These are phyloP conservation scores for Deroplatys truncata DNA, from an alignment of 2,888 invertebrate species.

Conservation along the genomic window DNA sequence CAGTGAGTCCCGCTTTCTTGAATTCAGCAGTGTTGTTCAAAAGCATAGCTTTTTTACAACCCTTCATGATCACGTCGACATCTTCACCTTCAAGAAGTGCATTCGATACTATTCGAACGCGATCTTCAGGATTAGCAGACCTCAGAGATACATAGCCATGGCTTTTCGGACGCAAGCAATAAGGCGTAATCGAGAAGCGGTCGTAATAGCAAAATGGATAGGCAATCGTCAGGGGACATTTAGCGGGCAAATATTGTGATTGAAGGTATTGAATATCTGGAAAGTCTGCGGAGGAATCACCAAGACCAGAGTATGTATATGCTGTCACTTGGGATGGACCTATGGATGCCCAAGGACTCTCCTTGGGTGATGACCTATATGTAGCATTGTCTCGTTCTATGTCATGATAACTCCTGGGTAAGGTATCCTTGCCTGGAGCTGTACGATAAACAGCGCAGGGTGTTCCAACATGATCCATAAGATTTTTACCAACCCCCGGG, in stretches of 20 bases:
- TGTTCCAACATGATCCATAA: constrained; percentile 56
- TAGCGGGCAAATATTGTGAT: constrained; percentile 49
- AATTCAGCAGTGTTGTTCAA: too few species aligned
- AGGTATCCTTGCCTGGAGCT: too few species aligned
- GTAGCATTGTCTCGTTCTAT: neutral
- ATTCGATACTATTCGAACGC: too few species aligned
- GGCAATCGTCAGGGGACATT: constrained; percentile 45
- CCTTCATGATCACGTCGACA: too few species aligned
- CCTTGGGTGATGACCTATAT: neutral
- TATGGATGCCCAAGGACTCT: neutral
- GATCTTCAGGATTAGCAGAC: too few species aligned
- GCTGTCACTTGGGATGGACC: neutral
- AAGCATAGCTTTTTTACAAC: too few species aligned
- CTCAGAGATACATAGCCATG: neutral
- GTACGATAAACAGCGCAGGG: constrained; percentile 44
- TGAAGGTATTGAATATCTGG: constrained; percentile 87
- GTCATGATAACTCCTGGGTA: neutral
- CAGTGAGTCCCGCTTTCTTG: too few species aligned
- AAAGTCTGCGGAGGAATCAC: constrained; percentile 44
- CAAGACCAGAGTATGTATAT: neutral
- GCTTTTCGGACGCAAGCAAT: neutral
- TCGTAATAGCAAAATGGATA: neutral
- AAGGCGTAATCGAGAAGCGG: neutral
- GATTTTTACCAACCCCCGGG: neutral
- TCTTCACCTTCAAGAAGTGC: too few species aligned